Evolutionary conservation across 2,113 vertebrate genomes (phyloP), one percentile per base, ranked within the genome.

Genomic region (Cyphomyrus discorhynchus): DNA sequence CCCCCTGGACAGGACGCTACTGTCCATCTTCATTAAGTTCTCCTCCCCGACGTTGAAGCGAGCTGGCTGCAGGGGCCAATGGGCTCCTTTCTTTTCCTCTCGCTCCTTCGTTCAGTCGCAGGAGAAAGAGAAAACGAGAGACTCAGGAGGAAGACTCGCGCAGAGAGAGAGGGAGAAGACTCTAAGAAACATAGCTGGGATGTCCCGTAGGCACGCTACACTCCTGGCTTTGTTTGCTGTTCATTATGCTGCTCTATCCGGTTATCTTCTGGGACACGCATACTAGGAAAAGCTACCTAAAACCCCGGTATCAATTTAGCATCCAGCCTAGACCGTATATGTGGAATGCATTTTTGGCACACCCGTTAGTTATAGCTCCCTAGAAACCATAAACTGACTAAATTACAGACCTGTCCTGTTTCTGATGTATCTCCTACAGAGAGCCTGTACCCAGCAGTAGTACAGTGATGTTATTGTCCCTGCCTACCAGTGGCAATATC

Each of bases 1-100:
- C 47, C 56, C 87, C 39, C 56, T 62, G 35, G 87, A 88, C 53
- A 45, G 6, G 39, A 88, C 19, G 10, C 1, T 24, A 31, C 85
- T 87, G 85, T 87, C 85, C 15, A 17, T 50, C 49, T 35, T 87
- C 50, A 87, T 87, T 87, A 87, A 52, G 49, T 27, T 35, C 50
- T 39, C 13, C 50, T 56, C 85, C n/a, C 50, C 50, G 0, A 47
- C 10, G 47, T 13, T 39, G 13, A 27, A 85, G 83, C 3, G 9
- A 35, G 11, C 50, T 53, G 50, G 31, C 85, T 39, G 11, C 1
- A 0, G 19, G n/a, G 50, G 11, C 47, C 46, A n/a, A 7, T 17
- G 74, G 88, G 53, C 19, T 83, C 10, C 9, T 8, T 56, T 74
- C 9, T 77, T 24, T 39, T 15, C 27, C 70, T 62, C 21, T 31